Percentiles rank a stretch among this genome's conserved stretches.
phyloP scores from a whole-genome alignment of 2,113 vertebrate species.

The Ploceus nigricollis region DNA sequence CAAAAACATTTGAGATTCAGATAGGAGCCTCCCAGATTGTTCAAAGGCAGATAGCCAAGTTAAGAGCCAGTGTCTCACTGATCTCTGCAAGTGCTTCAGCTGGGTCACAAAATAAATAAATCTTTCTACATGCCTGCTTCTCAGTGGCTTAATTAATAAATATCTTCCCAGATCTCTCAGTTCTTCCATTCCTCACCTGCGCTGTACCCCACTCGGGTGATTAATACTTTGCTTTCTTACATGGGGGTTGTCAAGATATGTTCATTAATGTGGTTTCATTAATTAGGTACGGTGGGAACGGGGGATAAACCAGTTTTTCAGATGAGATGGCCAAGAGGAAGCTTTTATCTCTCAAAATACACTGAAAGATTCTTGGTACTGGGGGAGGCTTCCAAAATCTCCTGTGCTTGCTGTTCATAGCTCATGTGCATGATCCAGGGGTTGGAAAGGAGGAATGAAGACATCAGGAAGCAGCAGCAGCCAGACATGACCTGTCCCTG shows the following conservation, averaged over 20 bases:
- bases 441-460: not conserved
- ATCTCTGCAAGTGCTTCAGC: not conserved
- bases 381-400: not conserved
- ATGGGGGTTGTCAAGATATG: not conserved
- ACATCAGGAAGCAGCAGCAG: not conserved
- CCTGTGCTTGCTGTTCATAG: not conserved
- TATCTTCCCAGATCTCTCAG: not conserved
- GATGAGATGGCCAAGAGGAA: not conserved
- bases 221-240: not conserved
- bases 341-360: not conserved
- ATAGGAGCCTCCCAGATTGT: not conserved
- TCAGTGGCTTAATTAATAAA: not conserved
- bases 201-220: not conserved
- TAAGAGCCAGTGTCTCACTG: not conserved
- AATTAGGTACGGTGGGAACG: accelerated
- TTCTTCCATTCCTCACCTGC: not conserved
- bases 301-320: not conserved
- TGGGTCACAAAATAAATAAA: not conserved
- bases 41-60: not conserved
- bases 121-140: not conserved
- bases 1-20: not conserved
- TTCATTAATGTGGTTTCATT: not conserved
- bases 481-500: not conserved
- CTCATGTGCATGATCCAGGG: not conserved
- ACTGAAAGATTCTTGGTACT: not conserved